Evolutionary conservation across 2,113 vertebrate species (phyloP).

Genomic region (Okapia johnstoni): DNA sequence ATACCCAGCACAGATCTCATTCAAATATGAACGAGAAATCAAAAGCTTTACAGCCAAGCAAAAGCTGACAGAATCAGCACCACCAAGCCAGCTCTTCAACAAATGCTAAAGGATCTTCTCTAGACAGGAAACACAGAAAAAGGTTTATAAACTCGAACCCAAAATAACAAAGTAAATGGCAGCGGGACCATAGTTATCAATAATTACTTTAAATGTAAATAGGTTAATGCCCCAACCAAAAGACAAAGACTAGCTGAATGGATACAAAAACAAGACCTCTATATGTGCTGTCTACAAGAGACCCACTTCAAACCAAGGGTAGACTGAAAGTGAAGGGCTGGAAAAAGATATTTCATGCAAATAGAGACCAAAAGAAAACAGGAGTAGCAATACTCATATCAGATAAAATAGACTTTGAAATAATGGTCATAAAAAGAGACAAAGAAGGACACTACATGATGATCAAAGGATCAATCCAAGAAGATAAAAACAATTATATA

Average conservation of each 20-base stretch:
- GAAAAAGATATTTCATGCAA: not conserved
- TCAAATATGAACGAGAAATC: not conserved
- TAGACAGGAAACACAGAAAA: not conserved
- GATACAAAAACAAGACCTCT: not conserved
- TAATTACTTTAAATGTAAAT: not conserved
- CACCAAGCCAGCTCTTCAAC: not conserved
- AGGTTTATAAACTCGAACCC: not conserved
- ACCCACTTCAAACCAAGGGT: not conserved
- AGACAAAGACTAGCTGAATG: not conserved
- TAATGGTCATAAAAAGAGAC: not conserved
- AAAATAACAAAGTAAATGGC: not conserved
- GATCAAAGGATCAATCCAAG: not conserved
- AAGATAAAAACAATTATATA: not conserved
- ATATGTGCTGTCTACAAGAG: not conserved
- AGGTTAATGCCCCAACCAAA: not conserved
- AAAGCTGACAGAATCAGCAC: not conserved
- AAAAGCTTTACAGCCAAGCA: not conserved
- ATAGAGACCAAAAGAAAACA: not conserved
- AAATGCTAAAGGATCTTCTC: not conserved
- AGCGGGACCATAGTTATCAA: not conserved
- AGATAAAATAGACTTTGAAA: not conserved
- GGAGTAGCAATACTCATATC: not conserved
- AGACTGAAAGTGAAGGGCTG: not conserved
- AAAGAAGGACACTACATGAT: not conserved
- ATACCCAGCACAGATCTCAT: not conserved